Evolutionary conservation across 2,888 invertebrate species (phyloP), one percentile per base, ranked within the genome.

Genomic region (Netelia fuscicornis): DNA sequence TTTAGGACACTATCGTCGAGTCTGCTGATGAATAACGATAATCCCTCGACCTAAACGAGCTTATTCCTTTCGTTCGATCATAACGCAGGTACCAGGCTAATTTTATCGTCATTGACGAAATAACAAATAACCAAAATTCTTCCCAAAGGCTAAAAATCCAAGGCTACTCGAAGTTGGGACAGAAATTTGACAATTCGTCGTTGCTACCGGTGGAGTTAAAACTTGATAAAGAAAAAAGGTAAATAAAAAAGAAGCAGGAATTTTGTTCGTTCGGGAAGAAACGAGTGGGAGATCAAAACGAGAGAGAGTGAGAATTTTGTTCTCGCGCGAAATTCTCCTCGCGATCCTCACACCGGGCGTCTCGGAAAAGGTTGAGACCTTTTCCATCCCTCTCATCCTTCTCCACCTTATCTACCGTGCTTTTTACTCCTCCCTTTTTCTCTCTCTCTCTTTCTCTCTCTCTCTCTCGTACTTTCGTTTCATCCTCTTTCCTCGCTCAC

Each of bases 301-400:
- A 52, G 67, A 68, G 48, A 11, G 23, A 68, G 67, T 44, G 6
- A 20, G 67, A 68, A 20, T 52, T 52, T 13, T 52, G 11, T 2
- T 37, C 37, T 37, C 64, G 44, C 44, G 56, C 58, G 23, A 58
- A 77, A 77, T 77, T 77, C 77, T 58, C 37, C 44, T 42, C 67
- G 42, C 77, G 44, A 67, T 30, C 25, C 48, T 30, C 23, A 11
- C 42, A 56, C 30, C 72, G 25, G 37, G 37, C 37, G 37, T 37
- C 37, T 37, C 8, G 37, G 37, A 37, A 58, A 80, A 23, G 54
- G 48, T 80, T n/a, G 52, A 52, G 52, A 52, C 52, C 52, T 52
- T 78, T 20, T 44, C 23, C 52, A 44, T 54, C 68, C 8, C 11
- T 56, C 44, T 44, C 11, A 54, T n/a, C 20, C 25, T 74, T 60